Evolutionary conservation across 2,113 vertebrate genomes (phyloP).

Genomic region (Gallinago media): DNA sequence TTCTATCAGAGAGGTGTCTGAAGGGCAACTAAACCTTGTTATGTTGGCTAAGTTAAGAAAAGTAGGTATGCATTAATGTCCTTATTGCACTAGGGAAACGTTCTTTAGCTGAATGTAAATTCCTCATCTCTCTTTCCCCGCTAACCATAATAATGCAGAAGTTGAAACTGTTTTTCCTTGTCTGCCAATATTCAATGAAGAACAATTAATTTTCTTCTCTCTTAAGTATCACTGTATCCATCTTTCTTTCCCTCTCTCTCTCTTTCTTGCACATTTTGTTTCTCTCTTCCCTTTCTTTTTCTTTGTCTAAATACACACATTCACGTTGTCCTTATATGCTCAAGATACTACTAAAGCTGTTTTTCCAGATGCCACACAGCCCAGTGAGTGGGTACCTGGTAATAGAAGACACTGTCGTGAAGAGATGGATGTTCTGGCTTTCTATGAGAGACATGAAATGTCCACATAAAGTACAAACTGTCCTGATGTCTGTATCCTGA

Average conservation of each 20-base stretch:
- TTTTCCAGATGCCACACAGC: background rate
- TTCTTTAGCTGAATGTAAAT: background rate
- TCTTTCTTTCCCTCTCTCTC: background rate
- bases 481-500: background rate
- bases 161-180: background rate
- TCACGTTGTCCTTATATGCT: background rate
- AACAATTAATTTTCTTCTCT: background rate
- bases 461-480: background rate
- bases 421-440: background rate
- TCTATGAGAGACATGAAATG: background rate
- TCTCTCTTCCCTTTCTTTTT: background rate
- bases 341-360: background rate
- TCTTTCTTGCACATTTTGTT: background rate
- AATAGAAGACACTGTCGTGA: background rate
- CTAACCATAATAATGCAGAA: background rate
- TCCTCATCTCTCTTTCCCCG: background rate
- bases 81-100: background rate
- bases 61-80: background rate
- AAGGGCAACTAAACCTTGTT: background rate
- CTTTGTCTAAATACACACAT: background rate
- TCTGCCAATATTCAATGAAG: background rate
- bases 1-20: background rate
- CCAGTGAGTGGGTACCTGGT: background rate
- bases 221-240: background rate
- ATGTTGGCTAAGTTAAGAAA: background rate